Base-by-base conservation (phyloP, 2,888 invertebrate species). In the Oscheius sp. region DNA sequence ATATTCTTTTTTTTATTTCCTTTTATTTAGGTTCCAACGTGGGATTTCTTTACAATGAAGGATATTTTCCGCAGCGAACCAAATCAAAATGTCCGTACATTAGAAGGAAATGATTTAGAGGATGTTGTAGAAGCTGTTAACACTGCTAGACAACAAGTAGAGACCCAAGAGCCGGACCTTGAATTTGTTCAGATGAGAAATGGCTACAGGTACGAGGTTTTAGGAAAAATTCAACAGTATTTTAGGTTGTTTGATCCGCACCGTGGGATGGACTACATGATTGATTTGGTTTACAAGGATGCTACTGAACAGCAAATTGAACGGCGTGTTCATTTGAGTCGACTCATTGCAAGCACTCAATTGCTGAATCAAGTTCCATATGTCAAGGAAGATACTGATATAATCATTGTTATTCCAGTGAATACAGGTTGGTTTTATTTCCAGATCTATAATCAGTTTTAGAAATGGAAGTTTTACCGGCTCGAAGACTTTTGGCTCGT, bases 341-440 rank as follows among this genome's bases (percentile, higher is more conserved):
- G 95, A 75, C 92, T 93, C 14, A 88, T 96, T 66, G 94, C 94
- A 17, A 91, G 91, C 69, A 92, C 94, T 8, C 94, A 95, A 86
- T 91, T 96, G 69, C 90, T 95, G 41, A 92, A 83, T 32, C 77
- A 79, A 72, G 93, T 94, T 86, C 95, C 95, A 0, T 96, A 95
- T 88, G 95, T 96, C 0, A 96, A 95, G 0, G 96, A 97, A 89
- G 93, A 92, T 87, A 91, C 92, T 5, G 90, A 93, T 75, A 90
- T 95, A 3, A 90, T 91, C 68, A 89, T 95, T 74, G 87, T 95
- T 77, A 87, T 95, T 73, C 91, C 92, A 0, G 89, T 92, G 2
- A 80, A 71, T 8, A 68, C 47, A 22, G 80, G 69, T 33, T 72
- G 74, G 17, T 45, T 36, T 14, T 36, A 9, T 36, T 36, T 36